Conservation (phyloP, 2,113 vertebrate genomes). For the Scartelaos histophorus region DNA sequence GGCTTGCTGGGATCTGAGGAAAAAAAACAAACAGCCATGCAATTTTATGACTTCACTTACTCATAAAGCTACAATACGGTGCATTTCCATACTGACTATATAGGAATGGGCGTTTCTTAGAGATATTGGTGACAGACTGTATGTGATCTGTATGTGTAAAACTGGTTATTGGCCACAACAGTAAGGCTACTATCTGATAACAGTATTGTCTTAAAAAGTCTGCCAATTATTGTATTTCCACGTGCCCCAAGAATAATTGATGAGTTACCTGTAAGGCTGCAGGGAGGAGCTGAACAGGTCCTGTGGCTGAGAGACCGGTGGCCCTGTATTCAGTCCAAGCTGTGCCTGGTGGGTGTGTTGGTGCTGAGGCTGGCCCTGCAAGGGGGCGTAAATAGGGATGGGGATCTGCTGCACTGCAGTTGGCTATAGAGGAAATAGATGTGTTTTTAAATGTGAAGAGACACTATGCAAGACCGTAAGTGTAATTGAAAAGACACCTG, state of each 20-base stretch:
- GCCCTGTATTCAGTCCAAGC: slow-evolving; percentile 86
- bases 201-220: background rate
- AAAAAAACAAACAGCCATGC: background rate
- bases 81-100: background rate
- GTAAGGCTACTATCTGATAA: no score
- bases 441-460: background rate
- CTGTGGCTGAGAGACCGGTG: slow-evolving; percentile 93
- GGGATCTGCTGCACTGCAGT: slow-evolving; percentile 95
- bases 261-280: slow-evolving; percentile 87
- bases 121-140: no score
- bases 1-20: slow-evolving; percentile 90
- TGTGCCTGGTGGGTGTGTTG: slow-evolving; percentile 86
- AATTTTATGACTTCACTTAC: background rate
- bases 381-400: slow-evolving; percentile 94
- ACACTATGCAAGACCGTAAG: background rate
- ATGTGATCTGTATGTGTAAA: no score
- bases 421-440: slow-evolving; percentile 69
- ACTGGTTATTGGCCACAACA: no score
- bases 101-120: background rate
- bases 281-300: slow-evolving; percentile 94
- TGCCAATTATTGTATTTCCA: no score
- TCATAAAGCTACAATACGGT: background rate
- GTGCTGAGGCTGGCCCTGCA: slow-evolving; percentile 90
- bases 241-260: background rate
- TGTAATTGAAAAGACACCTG: slow-evolving; percentile 80